Base-by-base conservation (phyloP, 2,797 vertebrate genomes). In the Nasua narica region DNA sequence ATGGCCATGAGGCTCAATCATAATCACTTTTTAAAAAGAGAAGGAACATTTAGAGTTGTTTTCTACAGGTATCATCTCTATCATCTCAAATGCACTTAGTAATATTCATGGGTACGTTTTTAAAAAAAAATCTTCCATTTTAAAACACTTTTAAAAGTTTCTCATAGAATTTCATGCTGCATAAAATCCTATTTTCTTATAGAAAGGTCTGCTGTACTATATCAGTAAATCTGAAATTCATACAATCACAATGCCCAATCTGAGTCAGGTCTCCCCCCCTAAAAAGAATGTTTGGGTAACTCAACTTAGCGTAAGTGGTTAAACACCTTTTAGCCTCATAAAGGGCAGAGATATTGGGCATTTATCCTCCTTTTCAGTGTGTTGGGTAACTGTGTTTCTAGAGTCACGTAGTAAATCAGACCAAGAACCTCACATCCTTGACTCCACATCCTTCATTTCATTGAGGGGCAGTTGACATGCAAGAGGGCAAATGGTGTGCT, bases 121-220 rank as follows among this genome's bases (percentile, higher is more conserved):
- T n/a, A 88, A 94, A 95, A 52, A 7, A 18, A 52, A 46, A 46
- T 11, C 1, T 46, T 78, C 46, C 43, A 72, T 54, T 93, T 79
- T 62, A 19, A 91, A 95, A 87, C 18, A 70, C 56, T 78, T 85
- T 23, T 35, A 40, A 91, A 60, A 69, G 16, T 90, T 95, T 62
- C 23, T 78, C 56, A 40, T 77, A 95, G 90, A 96, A 94, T 83
- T 84, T 78, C 50, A 92, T 85, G 50, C 21, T 96, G 18, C 40
- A 76, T 78, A 77, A 93, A 96, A 84, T 43, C 74, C 4, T 56
- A 29, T 74, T 85, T 90, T 86, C 82, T 87, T 78, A 54, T 43
- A 69, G 48, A 60, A 56, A 40, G 56, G 18, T 86, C 19, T 58
- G 67, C 14, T 74, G 29, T n/a, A 56, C 27, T 37, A 40, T 56